These are phyloP conservation scores for Gracilinanus agilis DNA, from an alignment of 2,113 vertebrate species.

Conservation along the genomic window DNA sequence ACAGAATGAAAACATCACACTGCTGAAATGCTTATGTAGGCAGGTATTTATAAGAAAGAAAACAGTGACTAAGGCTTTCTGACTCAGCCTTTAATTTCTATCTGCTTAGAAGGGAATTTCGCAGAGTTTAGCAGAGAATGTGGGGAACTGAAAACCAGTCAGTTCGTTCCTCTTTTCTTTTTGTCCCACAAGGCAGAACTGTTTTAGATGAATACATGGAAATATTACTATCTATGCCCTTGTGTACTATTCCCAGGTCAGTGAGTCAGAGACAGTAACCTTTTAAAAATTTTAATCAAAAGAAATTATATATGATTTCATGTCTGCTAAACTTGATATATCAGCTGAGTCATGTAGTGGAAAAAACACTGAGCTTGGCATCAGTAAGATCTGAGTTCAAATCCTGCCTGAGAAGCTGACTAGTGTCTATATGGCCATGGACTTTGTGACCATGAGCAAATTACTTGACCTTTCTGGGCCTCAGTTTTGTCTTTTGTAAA, in stretches of 20 bases:
- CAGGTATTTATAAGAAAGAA: background rate
- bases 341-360: background rate
- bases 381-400: background rate
- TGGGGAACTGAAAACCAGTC: background rate
- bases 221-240: background rate
- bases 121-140: background rate
- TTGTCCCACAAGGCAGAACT: background rate
- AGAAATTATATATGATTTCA: background rate
- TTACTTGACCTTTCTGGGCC: background rate
- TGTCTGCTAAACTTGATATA: background rate
- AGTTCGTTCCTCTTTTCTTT: background rate
- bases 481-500: background rate
- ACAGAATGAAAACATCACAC: background rate
- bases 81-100: background rate
- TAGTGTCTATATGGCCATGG: background rate
- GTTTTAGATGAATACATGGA: background rate
- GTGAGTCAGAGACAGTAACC: background rate
- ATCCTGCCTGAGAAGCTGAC: background rate
- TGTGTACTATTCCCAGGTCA: background rate
- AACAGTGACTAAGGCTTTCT: background rate
- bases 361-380: background rate
- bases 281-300: background rate
- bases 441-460: background rate
- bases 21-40: background rate
- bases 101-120: background rate